Evolutionary conservation across 1,140 invertebrate genomes (phyloP).

Genomic region (Carposina sasakii): DNA sequence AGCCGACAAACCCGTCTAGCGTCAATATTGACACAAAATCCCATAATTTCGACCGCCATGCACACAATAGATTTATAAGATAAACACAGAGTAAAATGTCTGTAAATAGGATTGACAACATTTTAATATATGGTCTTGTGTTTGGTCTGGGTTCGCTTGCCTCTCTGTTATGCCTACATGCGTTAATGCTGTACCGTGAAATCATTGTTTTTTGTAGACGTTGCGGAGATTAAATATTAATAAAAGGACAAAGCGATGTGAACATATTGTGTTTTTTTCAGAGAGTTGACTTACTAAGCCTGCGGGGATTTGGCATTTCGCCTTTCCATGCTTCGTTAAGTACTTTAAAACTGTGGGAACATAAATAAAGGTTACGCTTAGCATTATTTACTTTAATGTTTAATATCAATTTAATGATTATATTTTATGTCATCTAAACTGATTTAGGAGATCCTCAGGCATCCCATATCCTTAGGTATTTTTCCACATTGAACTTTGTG

Average conservation of each 20-base stretch:
- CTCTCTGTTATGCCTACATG: conserved; percentile 64
- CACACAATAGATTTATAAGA: conserved; percentile 71
- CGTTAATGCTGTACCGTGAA: conserved; percentile 68
- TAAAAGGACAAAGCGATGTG: conserved; percentile 57
- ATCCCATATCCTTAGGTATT: too few relatives aligned
- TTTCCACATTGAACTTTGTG: too few relatives aligned
- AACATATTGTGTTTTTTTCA: conserved; percentile 45
- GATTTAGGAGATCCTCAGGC: too few relatives aligned
- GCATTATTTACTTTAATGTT: too few relatives aligned
- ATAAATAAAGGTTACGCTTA: conserved; percentile 29
- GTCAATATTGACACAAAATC: conserved; percentile 67
- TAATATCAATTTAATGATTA: too few relatives aligned
- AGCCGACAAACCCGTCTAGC: conserved; percentile 45
- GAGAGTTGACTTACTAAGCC: conserved; percentile 50
- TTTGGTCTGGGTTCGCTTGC: conserved; percentile 53
- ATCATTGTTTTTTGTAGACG: conserved; percentile 66
- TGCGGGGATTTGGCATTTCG: conserved; percentile 45
- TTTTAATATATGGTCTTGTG: conserved; percentile 66
- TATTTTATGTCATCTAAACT: too few relatives aligned
- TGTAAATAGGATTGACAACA: conserved; percentile 70
- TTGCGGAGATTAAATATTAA: conserved; percentile 64
- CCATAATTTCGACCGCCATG: conserved; percentile 67
- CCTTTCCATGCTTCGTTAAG: conserved; percentile 27
- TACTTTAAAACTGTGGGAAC: conserved; percentile 30
- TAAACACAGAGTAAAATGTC: conserved; percentile 68